Percentiles rank a stretch among this genome's conserved stretches.
phyloP scores from a whole-genome alignment of 2,797 vertebrate species.

The Notolabrus celidotus region DNA sequence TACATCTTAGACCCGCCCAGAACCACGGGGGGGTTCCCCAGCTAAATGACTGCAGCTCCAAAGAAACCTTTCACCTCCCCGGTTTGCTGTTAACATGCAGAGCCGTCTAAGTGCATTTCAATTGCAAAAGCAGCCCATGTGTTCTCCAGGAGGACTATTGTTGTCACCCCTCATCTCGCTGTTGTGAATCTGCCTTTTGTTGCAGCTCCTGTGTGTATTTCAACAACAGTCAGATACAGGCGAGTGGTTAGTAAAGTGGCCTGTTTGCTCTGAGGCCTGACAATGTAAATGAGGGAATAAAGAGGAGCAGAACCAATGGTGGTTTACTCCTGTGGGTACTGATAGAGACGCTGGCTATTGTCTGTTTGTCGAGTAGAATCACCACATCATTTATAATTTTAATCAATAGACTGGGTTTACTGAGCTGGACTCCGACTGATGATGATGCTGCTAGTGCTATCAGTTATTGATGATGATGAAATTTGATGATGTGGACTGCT shows the following conservation, averaged over 20 bases:
- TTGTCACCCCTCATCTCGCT: constrained; percentile 34
- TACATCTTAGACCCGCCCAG: constrained; percentile 39
- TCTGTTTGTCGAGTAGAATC: constrained; percentile 8
- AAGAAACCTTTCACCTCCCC: constrained; percentile 19
- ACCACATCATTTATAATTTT: background rate
- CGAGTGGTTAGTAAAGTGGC: constrained; percentile 45
- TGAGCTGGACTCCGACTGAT: too few relatives aligned
- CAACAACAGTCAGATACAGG: constrained; percentile 49
- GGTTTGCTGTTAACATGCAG: constrained; percentile 39
- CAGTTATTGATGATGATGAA: too few relatives aligned
- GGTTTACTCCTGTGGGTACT: constrained; percentile 14
- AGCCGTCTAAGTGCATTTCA: constrained; percentile 43
- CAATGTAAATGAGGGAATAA: constrained; percentile 44
- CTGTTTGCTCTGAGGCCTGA: constrained; percentile 36
- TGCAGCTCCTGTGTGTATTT: constrained; percentile 38
- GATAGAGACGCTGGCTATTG: constrained; percentile 18
- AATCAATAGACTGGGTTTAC: background rate
- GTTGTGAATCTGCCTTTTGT: constrained; percentile 42
- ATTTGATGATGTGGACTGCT: too few relatives aligned
- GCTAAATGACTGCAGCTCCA: constrained; percentile 6
- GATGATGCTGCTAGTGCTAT: too few relatives aligned
- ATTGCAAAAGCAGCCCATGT: constrained; percentile 42
- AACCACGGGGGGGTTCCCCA: constrained; percentile 32
- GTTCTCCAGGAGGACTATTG: constrained; percentile 39
- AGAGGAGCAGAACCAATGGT: background rate